Evolutionary conservation across 2,797 vertebrate species (phyloP).

Genomic region (Caiman crocodilus): DNA sequence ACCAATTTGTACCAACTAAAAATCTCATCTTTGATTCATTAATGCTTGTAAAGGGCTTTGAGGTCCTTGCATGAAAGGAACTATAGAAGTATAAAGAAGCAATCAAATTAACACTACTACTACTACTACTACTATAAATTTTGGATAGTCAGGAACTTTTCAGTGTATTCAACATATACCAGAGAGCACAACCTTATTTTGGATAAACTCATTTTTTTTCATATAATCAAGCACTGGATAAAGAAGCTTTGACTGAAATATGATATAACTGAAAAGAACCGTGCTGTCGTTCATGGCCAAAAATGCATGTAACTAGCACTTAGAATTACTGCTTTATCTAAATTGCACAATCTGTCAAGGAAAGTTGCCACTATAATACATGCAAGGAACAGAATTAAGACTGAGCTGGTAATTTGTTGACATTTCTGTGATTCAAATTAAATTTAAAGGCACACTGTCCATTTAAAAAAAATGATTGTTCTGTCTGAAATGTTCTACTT

Average conservation of each 20-base stretch:
- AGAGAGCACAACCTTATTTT: constrained; percentile 45
- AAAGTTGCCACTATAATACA: neutral
- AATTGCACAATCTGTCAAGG: neutral
- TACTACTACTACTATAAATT: neutral
- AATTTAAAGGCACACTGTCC: constrained; percentile 6
- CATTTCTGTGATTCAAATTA: constrained; percentile 4
- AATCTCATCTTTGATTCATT: neutral
- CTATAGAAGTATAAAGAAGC: neutral
- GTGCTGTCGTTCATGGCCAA: neutral
- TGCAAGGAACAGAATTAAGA: neutral
- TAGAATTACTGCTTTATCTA: neutral
- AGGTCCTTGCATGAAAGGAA: neutral
- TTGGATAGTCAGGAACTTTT: constrained; percentile 1
- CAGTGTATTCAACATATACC: neutral
- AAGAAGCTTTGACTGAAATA: constrained; percentile 22
- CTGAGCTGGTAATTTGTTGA: neutral
- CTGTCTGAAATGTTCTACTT: constrained; percentile 22
- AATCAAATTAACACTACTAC: neutral
- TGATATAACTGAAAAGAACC: constrained; percentile 25
- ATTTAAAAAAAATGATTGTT: neutral
- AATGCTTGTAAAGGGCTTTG: neutral
- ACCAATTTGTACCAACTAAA: neutral
- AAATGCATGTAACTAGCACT: neutral
- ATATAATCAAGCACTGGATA: constrained; percentile 39
- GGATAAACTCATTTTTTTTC: constrained; percentile 14